Conservation (phyloP, 2,113 vertebrate species). For the Stomatorhinus ivindoensis region DNA sequence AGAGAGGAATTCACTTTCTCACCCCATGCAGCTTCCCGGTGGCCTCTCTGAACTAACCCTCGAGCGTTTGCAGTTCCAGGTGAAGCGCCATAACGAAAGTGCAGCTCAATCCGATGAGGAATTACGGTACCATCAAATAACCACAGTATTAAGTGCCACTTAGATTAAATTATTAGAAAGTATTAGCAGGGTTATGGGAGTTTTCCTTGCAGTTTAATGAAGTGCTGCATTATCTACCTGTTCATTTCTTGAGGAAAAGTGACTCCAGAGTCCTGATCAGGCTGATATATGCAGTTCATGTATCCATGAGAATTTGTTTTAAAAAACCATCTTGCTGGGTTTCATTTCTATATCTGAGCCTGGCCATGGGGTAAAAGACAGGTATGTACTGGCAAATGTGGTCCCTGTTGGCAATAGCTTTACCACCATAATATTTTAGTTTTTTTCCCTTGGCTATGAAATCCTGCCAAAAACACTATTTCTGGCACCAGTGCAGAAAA, state of each 20-base stretch:
- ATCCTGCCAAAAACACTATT: background rate
- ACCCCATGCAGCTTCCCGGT: background rate
- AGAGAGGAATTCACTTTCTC: slow-evolving; percentile 10
- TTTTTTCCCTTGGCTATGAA: background rate
- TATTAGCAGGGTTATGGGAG: background rate
- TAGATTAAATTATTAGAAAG: background rate
- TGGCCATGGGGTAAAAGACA: background rate
- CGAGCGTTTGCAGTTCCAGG: background rate
- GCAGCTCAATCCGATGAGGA: background rate
- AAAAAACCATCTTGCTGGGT: background rate
- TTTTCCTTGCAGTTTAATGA: background rate
- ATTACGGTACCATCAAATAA: background rate
- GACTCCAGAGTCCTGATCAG: background rate
- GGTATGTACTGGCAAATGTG: background rate
- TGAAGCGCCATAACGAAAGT: background rate
- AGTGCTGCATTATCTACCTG: background rate
- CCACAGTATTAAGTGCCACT: background rate
- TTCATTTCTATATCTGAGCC: background rate
- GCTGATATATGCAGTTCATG: background rate
- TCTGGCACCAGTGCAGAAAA: background rate
- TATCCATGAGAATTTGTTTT: background rate
- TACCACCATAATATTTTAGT: background rate
- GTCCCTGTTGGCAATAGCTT: background rate
- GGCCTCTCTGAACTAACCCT: background rate
- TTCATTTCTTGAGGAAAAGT: background rate